Evolutionary conservation across 2,113 vertebrate species (phyloP).

Genomic region (Pardalotus punctatus): DNA sequence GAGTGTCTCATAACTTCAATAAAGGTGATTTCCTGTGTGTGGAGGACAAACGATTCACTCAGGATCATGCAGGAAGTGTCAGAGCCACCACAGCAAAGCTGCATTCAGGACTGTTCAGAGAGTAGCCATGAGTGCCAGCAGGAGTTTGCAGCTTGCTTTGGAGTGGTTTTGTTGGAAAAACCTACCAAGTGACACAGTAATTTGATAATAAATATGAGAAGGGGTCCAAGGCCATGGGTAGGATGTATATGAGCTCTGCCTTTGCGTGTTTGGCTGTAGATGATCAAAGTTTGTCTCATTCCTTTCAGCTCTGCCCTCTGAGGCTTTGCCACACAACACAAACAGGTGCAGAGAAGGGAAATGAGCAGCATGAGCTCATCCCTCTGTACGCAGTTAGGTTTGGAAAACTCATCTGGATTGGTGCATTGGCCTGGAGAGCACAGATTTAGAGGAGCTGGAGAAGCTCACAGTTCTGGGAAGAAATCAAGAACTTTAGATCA

Average conservation of each 20-base stretch:
- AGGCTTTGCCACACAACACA: not conserved
- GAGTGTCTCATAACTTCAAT: not conserved
- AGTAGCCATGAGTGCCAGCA: not conserved
- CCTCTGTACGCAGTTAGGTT: rapidly evolving
- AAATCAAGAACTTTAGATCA: not conserved
- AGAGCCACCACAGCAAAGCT: not conserved
- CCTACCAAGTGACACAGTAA: not conserved
- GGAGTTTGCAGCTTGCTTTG: not conserved
- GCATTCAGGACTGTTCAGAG: not conserved
- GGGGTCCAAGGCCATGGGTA: not conserved
- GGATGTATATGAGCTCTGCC: not conserved
- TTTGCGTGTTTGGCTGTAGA: not conserved
- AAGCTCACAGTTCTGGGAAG: not conserved
- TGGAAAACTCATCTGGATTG: not conserved
- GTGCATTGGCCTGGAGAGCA: not conserved
- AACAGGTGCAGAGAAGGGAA: not conserved
- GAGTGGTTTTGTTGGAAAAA: not conserved
- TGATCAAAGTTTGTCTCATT: not conserved
- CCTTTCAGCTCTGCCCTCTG: not conserved
- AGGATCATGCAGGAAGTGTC: not conserved
- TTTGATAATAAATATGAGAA: not conserved
- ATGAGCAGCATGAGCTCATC: not conserved
- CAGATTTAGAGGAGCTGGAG: not conserved
- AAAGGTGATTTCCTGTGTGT: not conserved
- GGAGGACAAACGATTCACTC: not conserved